Percentiles rank a stretch among this genome's conserved stretches.
Conservation (phyloP, 2,797 vertebrate species). For the Enteromius treurensis region DNA sequence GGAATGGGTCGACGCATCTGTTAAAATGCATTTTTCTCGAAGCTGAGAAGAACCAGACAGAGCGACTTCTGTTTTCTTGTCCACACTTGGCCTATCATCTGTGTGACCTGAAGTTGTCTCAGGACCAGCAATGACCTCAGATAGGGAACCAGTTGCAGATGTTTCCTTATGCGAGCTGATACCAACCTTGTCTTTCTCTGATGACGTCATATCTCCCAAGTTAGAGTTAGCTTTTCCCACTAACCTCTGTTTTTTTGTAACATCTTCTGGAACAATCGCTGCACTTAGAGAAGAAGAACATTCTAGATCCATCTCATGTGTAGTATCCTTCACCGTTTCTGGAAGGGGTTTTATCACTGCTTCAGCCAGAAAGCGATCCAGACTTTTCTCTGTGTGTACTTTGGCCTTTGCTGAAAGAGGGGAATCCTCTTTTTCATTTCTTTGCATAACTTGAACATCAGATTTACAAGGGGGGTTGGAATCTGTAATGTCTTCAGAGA, state of each 20-base stretch:
- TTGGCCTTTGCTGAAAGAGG: conserved; percentile 32
- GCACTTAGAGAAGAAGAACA: not conserved
- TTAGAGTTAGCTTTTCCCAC: not conserved
- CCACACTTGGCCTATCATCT: conserved; percentile 47
- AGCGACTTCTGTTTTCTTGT: conserved; percentile 9
- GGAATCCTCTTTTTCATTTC: conserved; percentile 23
- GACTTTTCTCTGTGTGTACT: conserved; percentile 32
- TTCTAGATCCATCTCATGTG: conserved; percentile 18
- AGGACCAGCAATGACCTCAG: conserved; percentile 45
- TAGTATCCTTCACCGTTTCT: conserved; percentile 5
- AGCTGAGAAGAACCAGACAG: conserved; percentile 25
- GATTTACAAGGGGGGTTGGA: not conserved
- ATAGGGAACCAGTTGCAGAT: conserved; percentile 56
- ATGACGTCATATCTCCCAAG: conserved; percentile 35
- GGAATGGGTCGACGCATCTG: conserved; percentile 38
- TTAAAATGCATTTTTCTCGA: conserved; percentile 7
- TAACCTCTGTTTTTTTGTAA: conserved; percentile 1
- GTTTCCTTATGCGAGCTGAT: conserved; percentile 60
- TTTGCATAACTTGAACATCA: conserved; percentile 5
- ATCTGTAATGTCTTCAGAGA: conserved; percentile 25
- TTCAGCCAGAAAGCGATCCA: conserved; percentile 30
- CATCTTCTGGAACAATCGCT: conserved; percentile 28
- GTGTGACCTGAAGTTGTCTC: conserved; percentile 34
- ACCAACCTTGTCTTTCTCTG: conserved; percentile 49
- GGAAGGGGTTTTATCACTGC: conserved; percentile 24